These are phyloP conservation scores for Argyresthia goedartella DNA, from an alignment of 2,888 invertebrate species.

Conservation along the genomic window DNA sequence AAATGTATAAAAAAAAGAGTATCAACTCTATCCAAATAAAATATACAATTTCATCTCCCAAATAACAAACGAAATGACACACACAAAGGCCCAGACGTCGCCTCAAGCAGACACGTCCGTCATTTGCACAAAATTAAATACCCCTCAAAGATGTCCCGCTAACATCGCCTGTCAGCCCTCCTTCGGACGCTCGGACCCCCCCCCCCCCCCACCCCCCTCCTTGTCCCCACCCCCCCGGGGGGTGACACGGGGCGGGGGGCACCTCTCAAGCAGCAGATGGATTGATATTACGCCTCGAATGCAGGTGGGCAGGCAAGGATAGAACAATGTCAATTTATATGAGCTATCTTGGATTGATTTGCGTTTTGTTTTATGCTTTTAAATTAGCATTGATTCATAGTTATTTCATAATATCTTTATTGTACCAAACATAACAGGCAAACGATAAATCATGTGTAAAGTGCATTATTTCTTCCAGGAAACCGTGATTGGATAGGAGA, in stretches of 20 bases:
- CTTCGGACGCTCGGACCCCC: constrained; percentile 14
- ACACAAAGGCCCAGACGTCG: constrained; percentile 1
- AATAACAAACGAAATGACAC: not conserved
- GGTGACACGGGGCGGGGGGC: constrained; percentile 5
- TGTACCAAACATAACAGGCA: no score
- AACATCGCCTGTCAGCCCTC: constrained; percentile 24
- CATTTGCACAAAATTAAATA: constrained; percentile 66
- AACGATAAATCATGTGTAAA: no score
- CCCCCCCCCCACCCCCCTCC: constrained; percentile 1
- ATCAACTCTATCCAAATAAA: no score
- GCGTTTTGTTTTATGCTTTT: not conserved
- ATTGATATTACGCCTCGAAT: constrained; percentile 57
- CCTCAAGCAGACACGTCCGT: constrained; percentile 24
- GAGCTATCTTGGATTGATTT: constrained; percentile 15
- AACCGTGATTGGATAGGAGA: no score
- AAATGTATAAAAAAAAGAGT: no score
- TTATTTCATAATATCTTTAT: not conserved
- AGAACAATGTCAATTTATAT: constrained; percentile 53
- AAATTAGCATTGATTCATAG: not conserved
- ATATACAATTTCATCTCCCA: no score
- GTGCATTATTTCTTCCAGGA: no score
- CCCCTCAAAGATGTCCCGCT: constrained; percentile 47
- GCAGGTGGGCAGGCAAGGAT: constrained; percentile 52
- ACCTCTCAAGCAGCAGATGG: constrained; percentile 41
- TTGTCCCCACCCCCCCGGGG: constrained; percentile 1